Evolutionary conservation across 92 coral and sea anemone species (phyloP).

Genomic region (Zoanthus gigantus): DNA sequence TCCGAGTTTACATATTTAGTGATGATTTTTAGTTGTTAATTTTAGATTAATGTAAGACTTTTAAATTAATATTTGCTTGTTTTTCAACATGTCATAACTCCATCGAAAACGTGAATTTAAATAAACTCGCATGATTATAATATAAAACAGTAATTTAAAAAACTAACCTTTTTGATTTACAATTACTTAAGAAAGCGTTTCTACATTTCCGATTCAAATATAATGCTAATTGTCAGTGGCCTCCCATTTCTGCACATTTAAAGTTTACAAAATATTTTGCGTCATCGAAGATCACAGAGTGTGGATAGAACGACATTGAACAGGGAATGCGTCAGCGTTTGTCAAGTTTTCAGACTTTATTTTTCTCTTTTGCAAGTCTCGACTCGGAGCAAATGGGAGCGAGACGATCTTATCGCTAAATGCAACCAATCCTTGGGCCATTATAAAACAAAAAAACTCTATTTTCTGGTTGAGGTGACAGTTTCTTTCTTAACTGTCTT

Average conservation of each 20-base stretch:
- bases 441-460: neutral
- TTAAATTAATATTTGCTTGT: slow-evolving; percentile 2
- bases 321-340: neutral
- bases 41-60: slow-evolving; percentile 14
- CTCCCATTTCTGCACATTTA: neutral
- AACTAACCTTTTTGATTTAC: neutral
- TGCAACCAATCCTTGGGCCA: neutral
- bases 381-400: slow-evolving; percentile 17
- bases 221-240: neutral
- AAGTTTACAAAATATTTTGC: neutral
- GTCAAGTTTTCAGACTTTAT: neutral
- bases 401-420: slow-evolving; percentile 31
- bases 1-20: neutral
- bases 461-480: neutral
- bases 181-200: neutral
- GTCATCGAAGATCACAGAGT: neutral
- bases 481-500: neutral
- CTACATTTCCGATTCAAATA: neutral
- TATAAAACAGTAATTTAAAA: neutral
- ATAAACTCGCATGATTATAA: neutral
- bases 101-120: neutral
- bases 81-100: neutral
- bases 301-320: neutral
- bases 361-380: slow-evolving; percentile 20
- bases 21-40: neutral